phyloP scores from a whole-genome alignment of 2,888 invertebrate species.

The Eupeodes luniger region DNA sequence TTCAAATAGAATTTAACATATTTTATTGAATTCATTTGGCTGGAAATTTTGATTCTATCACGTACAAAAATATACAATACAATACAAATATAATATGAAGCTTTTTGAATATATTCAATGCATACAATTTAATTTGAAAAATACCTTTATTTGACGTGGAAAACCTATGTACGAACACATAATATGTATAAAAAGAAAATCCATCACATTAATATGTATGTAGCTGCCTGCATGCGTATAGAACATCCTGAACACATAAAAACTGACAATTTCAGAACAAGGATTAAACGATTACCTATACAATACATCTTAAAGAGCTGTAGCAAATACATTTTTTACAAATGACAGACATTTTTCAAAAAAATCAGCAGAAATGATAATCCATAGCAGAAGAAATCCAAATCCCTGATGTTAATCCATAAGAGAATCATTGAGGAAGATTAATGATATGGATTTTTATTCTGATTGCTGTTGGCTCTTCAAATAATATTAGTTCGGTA shows the following conservation, averaged over 20 bases:
- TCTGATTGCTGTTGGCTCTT: not conserved
- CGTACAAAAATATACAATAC: not conserved
- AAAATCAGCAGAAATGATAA: conserved; percentile 32
- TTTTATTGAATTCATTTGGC: not conserved
- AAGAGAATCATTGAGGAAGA: conserved; percentile 48
- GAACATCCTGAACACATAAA: too few species aligned
- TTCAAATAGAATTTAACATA: conserved; percentile 1
- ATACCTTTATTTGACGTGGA: not conserved
- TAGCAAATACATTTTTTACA: conserved; percentile 36
- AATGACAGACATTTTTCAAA: conserved; percentile 59
- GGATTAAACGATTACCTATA: conserved; percentile 44
- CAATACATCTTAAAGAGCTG: too few species aligned
- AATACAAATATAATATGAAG: too few species aligned
- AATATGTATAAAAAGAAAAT: conserved; percentile 34
- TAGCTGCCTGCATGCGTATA: too few species aligned
- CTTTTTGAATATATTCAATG: not conserved
- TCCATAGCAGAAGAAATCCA: not conserved
- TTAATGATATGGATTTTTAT: conserved; percentile 49
- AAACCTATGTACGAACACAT: too few species aligned
- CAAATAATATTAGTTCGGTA: conserved; percentile 19
- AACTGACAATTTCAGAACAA: conserved; percentile 36
- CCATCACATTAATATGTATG: conserved; percentile 24
- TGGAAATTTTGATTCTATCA: conserved; percentile 23
- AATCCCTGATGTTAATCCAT: conserved; percentile 35
- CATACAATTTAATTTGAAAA: conserved; percentile 4